Percentiles rank a stretch among this genome's conserved stretches.
Evolutionary conservation across 2,113 vertebrate species (phyloP).

Genomic region (Pomatorhinus ruficollis): DNA sequence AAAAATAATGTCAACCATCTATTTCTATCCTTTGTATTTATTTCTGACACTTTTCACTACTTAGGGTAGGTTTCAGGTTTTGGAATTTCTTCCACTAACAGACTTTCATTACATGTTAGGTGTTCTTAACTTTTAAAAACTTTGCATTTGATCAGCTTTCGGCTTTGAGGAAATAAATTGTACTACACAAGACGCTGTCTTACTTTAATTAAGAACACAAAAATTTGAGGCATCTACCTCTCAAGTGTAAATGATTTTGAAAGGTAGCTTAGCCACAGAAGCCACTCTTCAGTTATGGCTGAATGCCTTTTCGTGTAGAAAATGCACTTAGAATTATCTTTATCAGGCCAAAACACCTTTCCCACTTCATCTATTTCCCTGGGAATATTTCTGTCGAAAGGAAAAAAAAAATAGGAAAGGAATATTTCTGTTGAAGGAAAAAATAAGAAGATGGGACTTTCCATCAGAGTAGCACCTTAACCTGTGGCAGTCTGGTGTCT

Average conservation of each 20-base stretch:
- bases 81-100: background rate
- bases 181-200: background rate
- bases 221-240: background rate
- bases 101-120: background rate
- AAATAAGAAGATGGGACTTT: background rate
- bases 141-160: background rate
- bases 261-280: background rate
- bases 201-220: background rate
- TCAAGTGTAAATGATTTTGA: background rate
- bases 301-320: background rate
- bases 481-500: background rate
- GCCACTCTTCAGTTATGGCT: background rate
- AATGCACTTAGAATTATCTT: background rate
- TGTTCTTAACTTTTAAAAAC: background rate
- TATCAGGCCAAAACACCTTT: background rate
- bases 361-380: background rate
- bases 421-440: background rate
- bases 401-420: background rate
- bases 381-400: background rate
- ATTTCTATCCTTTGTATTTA: background rate
- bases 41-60: background rate
- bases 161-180: background rate
- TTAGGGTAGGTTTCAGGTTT: background rate
- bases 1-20: background rate
- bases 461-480: background rate